Evolutionary conservation across 2,113 vertebrate genomes (phyloP).

Genomic region (Recurvirostra avosetta): DNA sequence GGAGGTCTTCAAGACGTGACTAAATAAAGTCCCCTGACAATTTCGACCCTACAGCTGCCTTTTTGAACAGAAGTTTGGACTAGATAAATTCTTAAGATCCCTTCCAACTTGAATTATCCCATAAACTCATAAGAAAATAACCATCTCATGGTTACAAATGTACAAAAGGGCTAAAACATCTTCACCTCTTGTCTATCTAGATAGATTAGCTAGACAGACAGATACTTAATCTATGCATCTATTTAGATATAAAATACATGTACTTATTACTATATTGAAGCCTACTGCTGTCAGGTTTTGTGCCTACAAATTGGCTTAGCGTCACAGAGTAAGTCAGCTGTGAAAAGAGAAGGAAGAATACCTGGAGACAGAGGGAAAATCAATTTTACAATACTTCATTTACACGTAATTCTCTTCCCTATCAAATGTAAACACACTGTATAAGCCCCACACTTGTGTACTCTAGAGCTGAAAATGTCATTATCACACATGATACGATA

Average conservation of each 20-base stretch:
- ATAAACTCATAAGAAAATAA: background rate
- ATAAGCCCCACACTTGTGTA: background rate
- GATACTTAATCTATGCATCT: background rate
- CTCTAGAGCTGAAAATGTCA: background rate
- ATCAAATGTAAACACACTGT: background rate
- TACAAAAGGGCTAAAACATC: background rate
- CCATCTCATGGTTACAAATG: background rate
- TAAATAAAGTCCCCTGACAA: accelerated
- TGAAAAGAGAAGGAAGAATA: background rate
- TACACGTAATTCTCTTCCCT: constrained; percentile 23
- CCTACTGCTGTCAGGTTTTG: background rate
- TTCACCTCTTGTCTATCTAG: background rate
- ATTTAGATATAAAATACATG: background rate
- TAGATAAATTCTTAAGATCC: background rate
- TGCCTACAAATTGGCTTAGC: constrained; percentile 11
- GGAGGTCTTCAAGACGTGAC: background rate
- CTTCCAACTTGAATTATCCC: background rate
- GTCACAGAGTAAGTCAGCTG: background rate
- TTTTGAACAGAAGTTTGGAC: background rate
- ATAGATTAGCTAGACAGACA: background rate
- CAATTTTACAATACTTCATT: constrained; percentile 21
- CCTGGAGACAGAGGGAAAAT: background rate
- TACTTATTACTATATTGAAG: background rate
- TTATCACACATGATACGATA: background rate
- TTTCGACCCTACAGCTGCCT: background rate